Base-by-base conservation (phyloP, 2,888 invertebrate species). In the Pollenia griseotomentosa region DNA sequence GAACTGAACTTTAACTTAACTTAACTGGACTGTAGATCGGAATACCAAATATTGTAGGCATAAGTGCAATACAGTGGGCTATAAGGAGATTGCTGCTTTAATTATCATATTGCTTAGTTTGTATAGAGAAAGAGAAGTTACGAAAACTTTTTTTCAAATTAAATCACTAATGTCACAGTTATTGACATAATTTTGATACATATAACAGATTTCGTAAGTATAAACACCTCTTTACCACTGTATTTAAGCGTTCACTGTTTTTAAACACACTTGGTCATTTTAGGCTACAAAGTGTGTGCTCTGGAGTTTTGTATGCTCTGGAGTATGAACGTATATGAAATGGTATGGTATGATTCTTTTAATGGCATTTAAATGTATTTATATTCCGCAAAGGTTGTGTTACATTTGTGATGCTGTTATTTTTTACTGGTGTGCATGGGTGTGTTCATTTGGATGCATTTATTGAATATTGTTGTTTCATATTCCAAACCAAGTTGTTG, bases 301-400 rank as follows among this genome's bases (percentile, higher is more conserved):
- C 40, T 63, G 65, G 33, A 12, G 51, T 2, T 23, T 71, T 77
- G 46, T 78, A 44, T 74, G 51, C 16, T 59, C 42, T 14, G 40
- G n/a, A 74, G 66, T 83, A 63, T 6, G 40, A 73, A 44, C n/a
- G 59, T 65, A 19, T 59, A 48, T 66, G 48, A 71, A 48, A 63
- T 42, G 55, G 53, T 19, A 65, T 70, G 74, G 42, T 19, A 51
- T 65, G 74, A 78, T 70, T 79, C 82, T 63, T 77, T 83, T 84
- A 88, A 86, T 89, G 87, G 79, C 84, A 89, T 89, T 88, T 87
- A 88, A 89, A 89, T 89, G 84, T 85, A 87, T 88, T 81, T 79
- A 86, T 88, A 85, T 88, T 83, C 79, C 84, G 65, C 73, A 78
- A 78, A 84, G 74, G 81, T 78, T 87, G 83, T 84, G 78, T 87